Base-by-base conservation (phyloP, 2,888 invertebrate genomes). In the Ypsolopha sequella region DNA sequence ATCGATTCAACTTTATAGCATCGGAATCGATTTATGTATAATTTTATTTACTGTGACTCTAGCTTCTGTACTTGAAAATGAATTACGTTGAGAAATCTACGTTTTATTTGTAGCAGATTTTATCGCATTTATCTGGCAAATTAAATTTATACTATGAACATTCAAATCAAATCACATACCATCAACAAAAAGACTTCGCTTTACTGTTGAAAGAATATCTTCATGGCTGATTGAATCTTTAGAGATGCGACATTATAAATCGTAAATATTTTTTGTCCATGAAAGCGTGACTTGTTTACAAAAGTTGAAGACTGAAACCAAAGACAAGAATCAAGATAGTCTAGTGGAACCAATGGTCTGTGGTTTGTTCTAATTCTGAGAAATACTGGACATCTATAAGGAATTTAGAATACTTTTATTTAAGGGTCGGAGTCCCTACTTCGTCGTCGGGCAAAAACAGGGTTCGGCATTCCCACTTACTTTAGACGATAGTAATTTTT, bases 221-320 rank as follows among this genome's bases (percentile, higher is more conserved):
- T 47, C 36, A 36, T 14, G 47, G 47, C n/a, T 11, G 47, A 8
- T 8, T 14, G 14, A 39, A 10, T 11, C 10, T 9, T 10, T 39
- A 11, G 11, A 10, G 39, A 9, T 39, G 39, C 39, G 10, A 39
- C 39, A 14, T 43, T 43, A 1, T 14, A 7, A 13, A 13, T 43
- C 8, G 13, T 14, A 43, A 43, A 11, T 13, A 43, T 14, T 46
- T 46, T 46, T 35, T 35, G 45, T 34, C n/a, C 45, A 35, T 46
- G 45, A 46, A 46, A 46, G 45, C 45, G 45, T 46, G 45, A 46
- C 45, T 35, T 35, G 35, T 11, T 35, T 46, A 34, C 45, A n/a
- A 35, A 46, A 46, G n/a, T 43, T 8, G 43, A 43, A 43, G 43
- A 43, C 11, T 14, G 43, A 43, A 43, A 43, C 43, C 43, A 43